Base-by-base conservation (phyloP, 2,888 invertebrate species). In the Cylindroiulus punctatus region DNA sequence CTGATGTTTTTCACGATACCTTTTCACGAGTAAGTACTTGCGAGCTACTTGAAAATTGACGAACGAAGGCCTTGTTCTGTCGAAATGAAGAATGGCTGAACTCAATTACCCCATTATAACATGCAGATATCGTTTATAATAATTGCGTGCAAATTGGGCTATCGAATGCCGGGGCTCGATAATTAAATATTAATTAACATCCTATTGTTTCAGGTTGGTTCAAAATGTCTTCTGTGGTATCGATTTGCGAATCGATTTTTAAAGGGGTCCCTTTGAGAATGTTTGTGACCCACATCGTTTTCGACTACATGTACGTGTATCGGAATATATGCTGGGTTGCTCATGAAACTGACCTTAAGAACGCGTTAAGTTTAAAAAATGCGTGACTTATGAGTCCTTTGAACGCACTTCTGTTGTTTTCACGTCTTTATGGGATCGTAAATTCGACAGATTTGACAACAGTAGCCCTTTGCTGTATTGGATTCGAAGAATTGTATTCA, bases 171-270 rank as follows among this genome's bases (percentile, higher is more conserved):
- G 19, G n/a, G 65, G 8, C 65, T 26, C 65, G 26, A 22, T 65
- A 26, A 7, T 65, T 65, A 65, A 65, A 65, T 65, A 65, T 65
- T 65, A 65, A 65, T 65, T 65, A 65, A 65, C 19, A 7, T 26
- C 22, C n/a, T 65, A 65, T 65, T 65, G 65, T 65, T 65, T 65
- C 65, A 65, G 19, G 4, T 65, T 26, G 22, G 57, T n/a, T 3
- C 26, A 12, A 0, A 26, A 65, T 52, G 65, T 26, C 26, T 19
- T 26, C 12, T 1, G 65, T 3, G 65, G 65, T 65, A 65, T 65
- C 65, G 65, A 65, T 65, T 65, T 10, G 65, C 4, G 65, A 26
- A 65, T 65, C 65, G 65, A 65, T 65, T 65, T 26, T 65, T 65
- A 26, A 65, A 65, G 65, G 3, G 26, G 65, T 26, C 22, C 65